Evolutionary conservation across 2,797 vertebrate genomes (phyloP).

Genomic region (Hemitrygon akajei): DNA sequence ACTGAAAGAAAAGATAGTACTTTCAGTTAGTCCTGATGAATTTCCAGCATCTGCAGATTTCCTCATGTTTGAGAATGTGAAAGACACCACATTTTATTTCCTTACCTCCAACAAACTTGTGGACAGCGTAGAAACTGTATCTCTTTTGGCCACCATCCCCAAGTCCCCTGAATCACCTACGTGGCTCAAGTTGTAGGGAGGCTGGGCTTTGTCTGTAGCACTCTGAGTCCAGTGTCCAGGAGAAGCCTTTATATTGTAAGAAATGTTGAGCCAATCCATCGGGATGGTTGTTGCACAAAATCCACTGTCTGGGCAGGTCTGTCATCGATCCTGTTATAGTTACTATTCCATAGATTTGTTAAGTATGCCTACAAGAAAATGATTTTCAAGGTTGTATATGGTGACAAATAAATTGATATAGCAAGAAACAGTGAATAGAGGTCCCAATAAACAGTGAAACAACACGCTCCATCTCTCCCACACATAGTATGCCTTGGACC

Average conservation of each 20-base stretch:
- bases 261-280: conserved; percentile 66
- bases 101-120: conserved; percentile 95
- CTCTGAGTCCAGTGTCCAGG: conserved; percentile 56
- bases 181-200: conserved; percentile 67
- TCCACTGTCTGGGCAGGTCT: conserved; percentile 50
- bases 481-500: too few relatives aligned
- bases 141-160: conserved; percentile 74
- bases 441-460: too few relatives aligned
- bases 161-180: conserved; percentile 71
- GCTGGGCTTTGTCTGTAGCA: conserved; percentile 66
- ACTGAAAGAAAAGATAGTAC: too few relatives aligned
- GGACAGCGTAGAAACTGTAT: conserved; percentile 82
- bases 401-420: too few relatives aligned
- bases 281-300: conserved; percentile 81
- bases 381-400: too few relatives aligned
- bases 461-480: too few relatives aligned
- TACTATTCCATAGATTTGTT: conserved; percentile 51
- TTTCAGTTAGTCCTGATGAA: too few relatives aligned
- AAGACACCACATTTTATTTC: not conserved
- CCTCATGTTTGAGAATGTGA: too few relatives aligned
- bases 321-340: conserved; percentile 79
- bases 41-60: too few relatives aligned
- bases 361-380: too few relatives aligned
- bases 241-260: conserved; percentile 67
- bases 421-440: too few relatives aligned